Conservation (phyloP, 2,113 vertebrate genomes). For the Notothenia coriiceps region DNA sequence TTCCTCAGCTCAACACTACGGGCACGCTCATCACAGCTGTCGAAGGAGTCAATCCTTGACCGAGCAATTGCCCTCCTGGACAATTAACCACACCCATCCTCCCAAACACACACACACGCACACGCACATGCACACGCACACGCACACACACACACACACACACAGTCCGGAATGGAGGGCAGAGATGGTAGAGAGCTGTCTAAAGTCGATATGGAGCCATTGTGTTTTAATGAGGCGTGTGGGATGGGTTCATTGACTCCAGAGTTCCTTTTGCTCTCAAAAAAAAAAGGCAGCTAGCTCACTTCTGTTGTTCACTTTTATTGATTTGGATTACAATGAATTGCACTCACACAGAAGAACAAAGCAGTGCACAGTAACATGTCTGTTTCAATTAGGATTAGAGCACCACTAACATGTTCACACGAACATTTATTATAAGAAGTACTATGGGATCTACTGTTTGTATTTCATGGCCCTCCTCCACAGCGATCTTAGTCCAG, state of each 20-base stretch:
- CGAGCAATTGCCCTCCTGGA: background rate
- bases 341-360: slow-evolving; percentile 8
- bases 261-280: slow-evolving; percentile 34
- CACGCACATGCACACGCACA: background rate
- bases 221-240: slow-evolving; percentile 64
- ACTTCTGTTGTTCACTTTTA: slow-evolving; percentile 6
- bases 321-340: slow-evolving; percentile 8
- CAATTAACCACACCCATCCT: background rate
- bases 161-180: slow-evolving; percentile 10
- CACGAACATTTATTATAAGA: slow-evolving; percentile 8
- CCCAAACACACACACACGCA: slow-evolving; percentile 6
- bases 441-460: slow-evolving; percentile 4
- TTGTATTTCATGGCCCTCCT: background rate
- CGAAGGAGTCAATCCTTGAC: slow-evolving; percentile 32
- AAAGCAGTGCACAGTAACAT: slow-evolving; percentile 6
- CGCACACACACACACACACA: background rate
- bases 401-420: background rate
- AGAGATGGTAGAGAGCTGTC: slow-evolving; percentile 27
- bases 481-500: background rate
- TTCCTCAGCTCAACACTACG: slow-evolving; percentile 41
- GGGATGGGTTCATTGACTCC: slow-evolving; percentile 57
- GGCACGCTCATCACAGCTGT: slow-evolving; percentile 52
- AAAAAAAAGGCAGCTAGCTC: slow-evolving; percentile 26
- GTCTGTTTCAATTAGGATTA: background rate
- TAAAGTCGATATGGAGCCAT: slow-evolving; percentile 47